Base-by-base conservation (phyloP, 2,888 invertebrate species). In the Ectemnius lituratus region DNA sequence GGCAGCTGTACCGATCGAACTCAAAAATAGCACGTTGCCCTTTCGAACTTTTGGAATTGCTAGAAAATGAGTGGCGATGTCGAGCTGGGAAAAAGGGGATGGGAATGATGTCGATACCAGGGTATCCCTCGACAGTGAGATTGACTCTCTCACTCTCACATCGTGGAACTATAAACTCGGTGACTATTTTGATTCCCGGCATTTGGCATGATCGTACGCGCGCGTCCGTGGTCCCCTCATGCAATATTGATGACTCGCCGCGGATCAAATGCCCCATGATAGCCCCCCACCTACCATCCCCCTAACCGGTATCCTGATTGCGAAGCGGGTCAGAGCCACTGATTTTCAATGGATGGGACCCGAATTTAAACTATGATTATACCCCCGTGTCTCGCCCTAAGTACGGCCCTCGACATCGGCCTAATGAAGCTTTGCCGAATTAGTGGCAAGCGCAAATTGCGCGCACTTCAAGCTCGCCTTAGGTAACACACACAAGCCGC, bases 291-390 rank as follows among this genome's bases (percentile, higher is more conserved):
- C 62, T 61, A 28, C 62, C 62, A 62, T 70, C 62, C 73, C 82
- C 82, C 81, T 77, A 78, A 80, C 81, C 75, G 82, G 80, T 86
- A 88, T 87, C 86, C 88, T 88, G 89, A 88, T 89, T 88, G 90
- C 87, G 85, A 88, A 86, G 85, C 88, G 84, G 85, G 86, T 87
- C 86, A 86, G 85, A 88, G 88, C 89, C 88, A 88, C 89, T 90
- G 90, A 90, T 90, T 90, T 90, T 90, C 90, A 90, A 90, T 90
- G 88, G 90, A 88, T 88, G 88, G 87, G 85, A 89, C 85, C 87
- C 89, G 88, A 90, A 90, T 90, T 90, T 90, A 90, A 90, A 90
- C 90, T 90, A 90, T 90, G 89, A 90, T 90, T 90, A 88, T 79
- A 87, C 85, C 87, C 85, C 79, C 84, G 52, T 52, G 83, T 80